Conservation (phyloP, 2,797 vertebrate species). For the Cheirogaleus major region DNA sequence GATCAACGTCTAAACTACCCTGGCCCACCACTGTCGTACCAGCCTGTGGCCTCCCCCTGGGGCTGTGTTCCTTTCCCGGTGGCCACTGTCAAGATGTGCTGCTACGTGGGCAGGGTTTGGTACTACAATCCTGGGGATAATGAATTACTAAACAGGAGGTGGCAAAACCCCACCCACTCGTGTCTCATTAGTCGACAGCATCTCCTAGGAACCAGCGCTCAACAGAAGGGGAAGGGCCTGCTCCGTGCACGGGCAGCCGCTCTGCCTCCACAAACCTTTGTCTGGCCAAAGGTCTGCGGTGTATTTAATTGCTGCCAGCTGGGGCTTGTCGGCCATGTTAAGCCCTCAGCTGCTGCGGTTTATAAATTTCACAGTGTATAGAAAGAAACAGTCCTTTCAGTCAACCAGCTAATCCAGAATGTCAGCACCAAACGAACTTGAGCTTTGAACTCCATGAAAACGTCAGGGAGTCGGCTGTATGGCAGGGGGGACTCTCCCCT, state of each 20-base stretch:
- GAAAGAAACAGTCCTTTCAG: constrained; percentile 68
- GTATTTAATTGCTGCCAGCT: constrained; percentile 75
- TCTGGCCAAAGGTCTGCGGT: constrained; percentile 61
- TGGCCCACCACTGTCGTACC: not conserved
- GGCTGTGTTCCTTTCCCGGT: not conserved
- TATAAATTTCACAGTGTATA: constrained; percentile 74
- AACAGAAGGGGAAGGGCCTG: not conserved
- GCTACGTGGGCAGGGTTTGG: not conserved
- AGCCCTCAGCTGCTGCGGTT: constrained; percentile 68
- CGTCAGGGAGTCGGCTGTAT: constrained; percentile 8
- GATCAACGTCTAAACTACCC: no score
- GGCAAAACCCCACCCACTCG: not conserved
- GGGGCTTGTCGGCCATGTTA: constrained; percentile 68
- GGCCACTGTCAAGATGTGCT: not conserved
- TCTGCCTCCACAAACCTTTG: constrained; percentile 57
- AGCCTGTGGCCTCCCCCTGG: not conserved
- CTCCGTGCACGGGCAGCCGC: not conserved
- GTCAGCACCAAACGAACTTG: constrained; percentile 56
- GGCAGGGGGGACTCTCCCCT: not conserved
- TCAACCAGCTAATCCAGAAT: constrained; percentile 73
- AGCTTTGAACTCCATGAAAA: constrained; percentile 61
- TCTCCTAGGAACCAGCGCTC: not conserved
- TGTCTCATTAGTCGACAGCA: not conserved
- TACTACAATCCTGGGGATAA: not conserved
- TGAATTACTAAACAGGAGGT: not conserved